Evolutionary conservation across 92 coral and sea anemone genomes (phyloP).

Genomic region (Porites evermanni): DNA sequence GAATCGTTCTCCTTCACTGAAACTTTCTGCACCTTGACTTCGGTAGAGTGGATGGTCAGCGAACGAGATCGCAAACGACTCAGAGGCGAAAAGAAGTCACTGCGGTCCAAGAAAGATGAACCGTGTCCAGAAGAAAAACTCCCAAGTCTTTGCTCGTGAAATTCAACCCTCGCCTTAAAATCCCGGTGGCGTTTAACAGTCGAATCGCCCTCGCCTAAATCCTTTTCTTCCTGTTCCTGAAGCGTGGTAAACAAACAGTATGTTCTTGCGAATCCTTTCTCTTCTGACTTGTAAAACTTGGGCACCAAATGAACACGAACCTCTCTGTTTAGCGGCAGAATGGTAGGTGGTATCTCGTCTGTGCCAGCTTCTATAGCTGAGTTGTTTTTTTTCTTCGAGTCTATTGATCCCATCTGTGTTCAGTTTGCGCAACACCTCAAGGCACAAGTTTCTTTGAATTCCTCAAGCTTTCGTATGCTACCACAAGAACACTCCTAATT

Average conservation of each 20-base stretch:
- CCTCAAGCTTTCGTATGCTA: not conserved
- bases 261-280: conserved; percentile 60
- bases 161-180: conserved; percentile 54
- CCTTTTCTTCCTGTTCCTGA: not conserved
- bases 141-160: conserved; percentile 41
- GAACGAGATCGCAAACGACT: conserved; percentile 28
- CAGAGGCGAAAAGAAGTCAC: not conserved
- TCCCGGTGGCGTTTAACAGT: conserved; percentile 15
- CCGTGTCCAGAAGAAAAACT: not conserved
- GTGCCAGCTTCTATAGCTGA: not conserved
- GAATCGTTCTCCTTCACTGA: conserved; percentile 56
- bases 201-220: not conserved
- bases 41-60: conserved; percentile 34
- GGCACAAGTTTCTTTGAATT: too few relatives aligned
- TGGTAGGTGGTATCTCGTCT: conserved; percentile 51
- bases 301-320: conserved; percentile 84
- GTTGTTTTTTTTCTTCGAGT: conserved; percentile 13
- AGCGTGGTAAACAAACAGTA: conserved; percentile 63
- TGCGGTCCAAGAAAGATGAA: not conserved
- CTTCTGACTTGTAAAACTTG: conserved; percentile 83
- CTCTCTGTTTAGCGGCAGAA: conserved; percentile 63
- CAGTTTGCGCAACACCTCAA: not conserved
- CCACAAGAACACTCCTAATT: not conserved
- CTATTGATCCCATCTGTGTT: conserved; percentile 18
- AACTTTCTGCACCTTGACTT: conserved; percentile 63